Evolutionary conservation across 2,888 invertebrate species (phyloP).

Genomic region (Xestia c-nigrum): DNA sequence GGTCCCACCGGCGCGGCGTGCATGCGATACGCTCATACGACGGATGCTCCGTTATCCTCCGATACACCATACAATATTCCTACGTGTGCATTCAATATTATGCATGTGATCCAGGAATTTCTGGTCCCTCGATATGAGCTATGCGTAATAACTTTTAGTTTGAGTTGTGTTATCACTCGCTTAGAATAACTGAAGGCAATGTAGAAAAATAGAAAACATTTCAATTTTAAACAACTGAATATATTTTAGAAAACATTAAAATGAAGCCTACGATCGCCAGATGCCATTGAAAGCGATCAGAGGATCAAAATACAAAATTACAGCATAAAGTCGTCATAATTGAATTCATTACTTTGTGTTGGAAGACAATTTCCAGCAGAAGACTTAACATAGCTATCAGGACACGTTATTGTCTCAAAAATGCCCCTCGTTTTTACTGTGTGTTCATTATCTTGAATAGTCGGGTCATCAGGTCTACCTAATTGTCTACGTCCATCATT

Average conservation of each 20-base stretch:
- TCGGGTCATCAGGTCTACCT: neutral
- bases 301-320: neutral
- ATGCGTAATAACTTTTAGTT: conserved; percentile 40
- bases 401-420: neutral
- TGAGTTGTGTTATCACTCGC: neutral
- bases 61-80: conserved; percentile 38
- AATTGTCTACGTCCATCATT: neutral
- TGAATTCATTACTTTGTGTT: neutral
- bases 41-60: conserved; percentile 37
- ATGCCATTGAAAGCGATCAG: neutral
- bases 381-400: neutral
- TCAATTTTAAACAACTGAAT: neutral
- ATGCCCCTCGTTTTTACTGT: conserved; percentile 9
- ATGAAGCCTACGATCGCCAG: neutral
- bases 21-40: conserved; percentile 13
- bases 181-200: conserved; percentile 15
- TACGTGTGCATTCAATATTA: conserved; percentile 25
- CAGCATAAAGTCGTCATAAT: neutral
- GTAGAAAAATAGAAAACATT: neutral
- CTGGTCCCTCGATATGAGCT: conserved; percentile 16
- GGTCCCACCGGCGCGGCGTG: conserved; percentile 18
- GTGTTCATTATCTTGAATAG: neutral
- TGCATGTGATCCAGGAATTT: conserved; percentile 20
- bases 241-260: neutral
- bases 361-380: neutral